A percentile compares a stretch with the other conserved stretches of the same genome.
Conservation (phyloP, 2,113 vertebrate species). For the Alosa alosa region DNA sequence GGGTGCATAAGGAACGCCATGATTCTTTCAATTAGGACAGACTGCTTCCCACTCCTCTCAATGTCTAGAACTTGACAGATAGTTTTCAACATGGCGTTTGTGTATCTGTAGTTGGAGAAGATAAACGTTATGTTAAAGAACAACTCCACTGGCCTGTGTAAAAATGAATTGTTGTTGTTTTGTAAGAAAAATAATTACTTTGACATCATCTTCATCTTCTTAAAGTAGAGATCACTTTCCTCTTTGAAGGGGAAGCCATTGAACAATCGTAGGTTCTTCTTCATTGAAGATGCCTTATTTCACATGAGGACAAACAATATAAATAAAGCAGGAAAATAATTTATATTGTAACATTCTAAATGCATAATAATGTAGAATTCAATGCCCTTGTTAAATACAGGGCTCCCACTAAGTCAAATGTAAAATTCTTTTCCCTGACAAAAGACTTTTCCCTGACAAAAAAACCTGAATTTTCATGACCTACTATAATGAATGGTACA, state of each 20-base stretch:
- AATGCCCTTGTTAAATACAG: neutral
- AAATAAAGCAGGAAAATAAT: neutral
- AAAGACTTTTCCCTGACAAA: too few species aligned
- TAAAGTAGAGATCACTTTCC: slow-evolving; percentile 83
- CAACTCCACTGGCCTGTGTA: neutral
- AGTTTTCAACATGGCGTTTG: slow-evolving; percentile 78
- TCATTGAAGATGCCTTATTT: slow-evolving; percentile 79
- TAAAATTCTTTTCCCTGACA: too few species aligned
- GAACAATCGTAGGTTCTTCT: slow-evolving; percentile 92
- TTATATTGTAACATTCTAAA: neutral
- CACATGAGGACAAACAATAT: neutral
- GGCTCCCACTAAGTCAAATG: too few species aligned
- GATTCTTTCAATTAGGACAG: slow-evolving; percentile 86
- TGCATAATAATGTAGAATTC: neutral
- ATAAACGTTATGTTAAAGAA: neutral
- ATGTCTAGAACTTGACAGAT: slow-evolving; percentile 91
- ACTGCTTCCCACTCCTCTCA: slow-evolving; percentile 89
- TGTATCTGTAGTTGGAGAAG: slow-evolving; percentile 46
- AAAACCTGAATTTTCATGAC: too few species aligned
- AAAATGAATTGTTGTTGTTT: neutral
- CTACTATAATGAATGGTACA: too few species aligned
- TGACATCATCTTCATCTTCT: slow-evolving; percentile 88
- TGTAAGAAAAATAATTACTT: slow-evolving; percentile 68
- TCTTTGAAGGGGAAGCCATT: slow-evolving; percentile 89
- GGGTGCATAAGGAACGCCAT: slow-evolving; percentile 86